Base-by-base conservation (phyloP, 2,888 invertebrate species). In the Augiades crinisus region DNA sequence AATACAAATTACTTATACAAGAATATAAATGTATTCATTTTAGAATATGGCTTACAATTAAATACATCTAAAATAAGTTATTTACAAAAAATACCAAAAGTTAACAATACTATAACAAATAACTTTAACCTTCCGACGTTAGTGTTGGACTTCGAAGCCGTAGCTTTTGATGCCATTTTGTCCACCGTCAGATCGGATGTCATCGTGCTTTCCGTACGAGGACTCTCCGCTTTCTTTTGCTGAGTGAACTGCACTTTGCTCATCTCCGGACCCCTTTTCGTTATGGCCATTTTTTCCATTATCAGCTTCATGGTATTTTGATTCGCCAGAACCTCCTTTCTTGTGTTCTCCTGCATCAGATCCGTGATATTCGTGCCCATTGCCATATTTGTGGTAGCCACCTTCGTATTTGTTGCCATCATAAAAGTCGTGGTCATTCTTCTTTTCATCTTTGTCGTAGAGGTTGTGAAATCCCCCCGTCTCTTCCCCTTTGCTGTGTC, bases 391-490 rank as follows among this genome's bases (percentile, higher is more conserved):
- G 61, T 91, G 81, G 73, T 91, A 91, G 68, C 91, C 86, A 53
- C 92, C 93, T 51, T 37, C 31, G 12, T 51, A 27, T 59, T 90
- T 88, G 62, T 91, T 79, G 51, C 91, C 89, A 63, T 92, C 92
- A 75, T 94, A 93, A 88, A 94, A 93, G 68, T 92, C 92, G 63
- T 93, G 92, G 68, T 93, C 92, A 78, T 94, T 94, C 71, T 94
- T 93, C 85, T 91, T 93, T 77, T 94, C 94, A 69, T 94, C 92
- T 72, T 94, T 93, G 72, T 92, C 91, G 72, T 92, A 93, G 56
- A 92, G 90, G 65, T 92, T 93, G 75, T 93, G 93, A 82, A 90
- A 94, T 62, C 93, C 93, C 55, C 91, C 92, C 59, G 92, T 90
- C 67, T 91, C 91, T 64, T 92, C 91, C 1, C 92, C 93, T 75